Percentiles rank a stretch among this genome's conserved stretches.
Evolutionary conservation across 1,140 invertebrate species (phyloP).

Genomic region (Patella vulgata): DNA sequence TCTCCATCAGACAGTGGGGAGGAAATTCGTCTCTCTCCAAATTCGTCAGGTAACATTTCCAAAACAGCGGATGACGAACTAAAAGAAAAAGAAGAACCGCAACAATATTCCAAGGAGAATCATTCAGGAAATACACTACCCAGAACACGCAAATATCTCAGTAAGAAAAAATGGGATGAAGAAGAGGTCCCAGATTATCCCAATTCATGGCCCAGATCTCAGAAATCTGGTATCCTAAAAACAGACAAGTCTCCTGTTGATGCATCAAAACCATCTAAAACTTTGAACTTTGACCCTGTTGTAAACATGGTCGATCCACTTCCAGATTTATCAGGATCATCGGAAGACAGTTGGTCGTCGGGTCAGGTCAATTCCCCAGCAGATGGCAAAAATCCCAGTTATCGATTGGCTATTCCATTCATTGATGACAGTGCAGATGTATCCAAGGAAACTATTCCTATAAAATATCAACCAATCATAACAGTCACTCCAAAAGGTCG

Average conservation of each 20-base stretch:
- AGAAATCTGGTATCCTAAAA: slow-evolving; percentile 53
- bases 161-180: slow-evolving; percentile 16
- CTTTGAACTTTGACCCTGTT: slow-evolving; percentile 55
- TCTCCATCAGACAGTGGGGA: slow-evolving; percentile 45
- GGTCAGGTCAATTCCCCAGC: slow-evolving; percentile 19
- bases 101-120: too few relatives aligned
- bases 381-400: slow-evolving; percentile 25
- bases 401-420: slow-evolving; percentile 37
- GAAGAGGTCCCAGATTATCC: slow-evolving; percentile 28
- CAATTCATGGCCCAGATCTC: slow-evolving; percentile 56
- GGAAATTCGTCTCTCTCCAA: slow-evolving; percentile 27
- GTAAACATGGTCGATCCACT: slow-evolving; percentile 51
- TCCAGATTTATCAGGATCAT: too few relatives aligned
- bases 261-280: slow-evolving; percentile 42
- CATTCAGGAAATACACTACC: slow-evolving; percentile 18
- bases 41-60: slow-evolving; percentile 1
- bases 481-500: slow-evolving; percentile 43
- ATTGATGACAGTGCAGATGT: slow-evolving; percentile 4
- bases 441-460: slow-evolving; percentile 26
- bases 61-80: too few relatives aligned
- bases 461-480: slow-evolving; percentile 51
- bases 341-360: slow-evolving; percentile 11
- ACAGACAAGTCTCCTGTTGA: slow-evolving; percentile 39
- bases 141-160: not conserved
- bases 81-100: too few relatives aligned